Percentiles rank a stretch among this genome's conserved stretches.
These are phyloP conservation scores for Drosophila nikananu DNA, from an alignment of 1,140 invertebrate species.

Conservation along the genomic window DNA sequence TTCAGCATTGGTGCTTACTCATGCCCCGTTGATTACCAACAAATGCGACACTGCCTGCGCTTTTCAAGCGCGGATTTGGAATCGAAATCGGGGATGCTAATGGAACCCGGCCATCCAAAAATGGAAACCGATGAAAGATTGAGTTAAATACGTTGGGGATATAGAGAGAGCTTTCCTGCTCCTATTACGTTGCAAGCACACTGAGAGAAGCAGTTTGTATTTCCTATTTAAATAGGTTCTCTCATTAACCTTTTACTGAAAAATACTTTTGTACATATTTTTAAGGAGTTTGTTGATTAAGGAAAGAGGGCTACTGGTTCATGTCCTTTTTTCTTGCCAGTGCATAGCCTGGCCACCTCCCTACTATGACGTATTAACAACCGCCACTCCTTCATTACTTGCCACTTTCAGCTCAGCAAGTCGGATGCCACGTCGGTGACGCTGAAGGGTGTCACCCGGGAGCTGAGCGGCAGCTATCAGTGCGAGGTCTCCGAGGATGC, in stretches of 20 bases:
- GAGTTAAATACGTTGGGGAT: conserved; percentile 11
- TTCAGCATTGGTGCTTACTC: conserved; percentile 18
- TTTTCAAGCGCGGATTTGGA: conserved; percentile 19
- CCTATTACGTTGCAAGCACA: neutral
- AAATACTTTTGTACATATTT: rapidly evolving
- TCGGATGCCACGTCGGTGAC: conserved; percentile 88
- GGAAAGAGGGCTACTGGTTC: neutral
- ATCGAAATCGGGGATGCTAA: neutral
- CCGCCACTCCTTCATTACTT: conserved; percentile 5
- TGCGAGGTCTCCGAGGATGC: conserved; percentile 91
- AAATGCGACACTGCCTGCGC: conserved; percentile 30
- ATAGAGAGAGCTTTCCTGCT: neutral
- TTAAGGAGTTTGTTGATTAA: neutral
- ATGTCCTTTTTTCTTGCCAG: too few relatives aligned
- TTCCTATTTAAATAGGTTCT: neutral
- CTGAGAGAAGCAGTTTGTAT: neutral
- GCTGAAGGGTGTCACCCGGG: conserved; percentile 87
- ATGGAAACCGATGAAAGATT: conserved; percentile 4
- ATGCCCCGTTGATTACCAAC: conserved; percentile 38
- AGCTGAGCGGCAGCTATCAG: conserved; percentile 89
- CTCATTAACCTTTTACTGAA: too few relatives aligned
- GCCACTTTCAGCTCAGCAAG: conserved; percentile 86
- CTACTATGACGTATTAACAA: neutral
- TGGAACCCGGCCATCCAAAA: neutral
- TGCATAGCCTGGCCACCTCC: neutral